Base-by-base conservation (phyloP, 2,113 vertebrate genomes). In the Scartelaos histophorus region DNA sequence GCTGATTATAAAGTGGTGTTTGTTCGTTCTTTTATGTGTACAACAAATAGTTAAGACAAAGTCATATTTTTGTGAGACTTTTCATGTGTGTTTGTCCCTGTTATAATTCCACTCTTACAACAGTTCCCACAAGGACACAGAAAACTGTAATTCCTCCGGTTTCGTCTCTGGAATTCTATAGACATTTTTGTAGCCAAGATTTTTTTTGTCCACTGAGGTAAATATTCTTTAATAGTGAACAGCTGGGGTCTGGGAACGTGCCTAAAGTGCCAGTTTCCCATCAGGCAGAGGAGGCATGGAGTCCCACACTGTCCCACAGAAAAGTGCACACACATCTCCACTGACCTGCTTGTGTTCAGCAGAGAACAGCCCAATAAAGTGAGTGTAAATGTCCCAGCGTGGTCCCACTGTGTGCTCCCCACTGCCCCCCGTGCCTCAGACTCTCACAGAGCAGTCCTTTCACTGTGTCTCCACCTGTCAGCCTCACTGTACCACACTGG, bases 321-420 rank as follows among this genome's bases (percentile, higher is more conserved):
- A 86, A 82, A 85, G 79, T 76, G 83, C 83, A 86, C 22, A 79
- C 46, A 79, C 84, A 85, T 88, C 83, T 82, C 82, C 57, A 83
- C 82, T 82, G 82, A 82, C 81, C 68, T 71, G 81, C 65, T 67
- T 71, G 85, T 71, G 81, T 86, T 88, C 80, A 88, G 61, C 80
- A 45, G 70, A 87, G 75, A 81, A 67, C 74, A 73, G 76, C 85
- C 81, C 76, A 71, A 76, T 87, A 85, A 88, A 73, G 76, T 56
- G 13, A 13, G 74, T 79, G 87, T 88, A 85, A 87, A 89, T 84
- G 80, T 61, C 87, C 79, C 92, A 89, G 89, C 88, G 2, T 87
- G 90, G 80, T 87, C 67, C 83, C 79, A 78, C 71, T 69, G 56
- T 78, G 66, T 71, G 78, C 78, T 73, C 79, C 54, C 10, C 21